Conservation (phyloP, 2,888 invertebrate genomes). For the Slavum lentiscoides region DNA sequence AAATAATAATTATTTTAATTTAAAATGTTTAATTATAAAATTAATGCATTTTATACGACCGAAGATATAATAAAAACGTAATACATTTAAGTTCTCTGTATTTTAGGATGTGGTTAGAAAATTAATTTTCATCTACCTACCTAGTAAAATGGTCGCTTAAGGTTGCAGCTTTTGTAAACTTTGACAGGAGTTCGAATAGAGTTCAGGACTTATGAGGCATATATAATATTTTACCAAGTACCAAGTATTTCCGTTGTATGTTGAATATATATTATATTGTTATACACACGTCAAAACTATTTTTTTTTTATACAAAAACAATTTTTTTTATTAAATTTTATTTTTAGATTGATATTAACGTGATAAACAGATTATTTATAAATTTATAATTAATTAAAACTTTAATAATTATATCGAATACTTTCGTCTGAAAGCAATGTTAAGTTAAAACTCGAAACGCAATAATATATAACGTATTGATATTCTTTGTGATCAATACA, state of each 20-base stretch:
- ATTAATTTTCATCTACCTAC: slow-evolving; percentile 45
- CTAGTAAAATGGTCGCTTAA: slow-evolving; percentile 46
- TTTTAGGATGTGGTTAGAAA: slow-evolving; percentile 29
- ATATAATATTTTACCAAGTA: slow-evolving; percentile 34
- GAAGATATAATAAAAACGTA: slow-evolving; percentile 5
- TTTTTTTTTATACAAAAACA: not conserved
- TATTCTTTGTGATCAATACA: too few species aligned
- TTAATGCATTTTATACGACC: not conserved
- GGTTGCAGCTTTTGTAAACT: slow-evolving; percentile 45
- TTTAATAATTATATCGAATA: too few species aligned
- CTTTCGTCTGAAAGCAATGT: too few species aligned
- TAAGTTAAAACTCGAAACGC: too few species aligned
- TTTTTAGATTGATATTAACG: not conserved
- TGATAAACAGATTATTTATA: too few species aligned
- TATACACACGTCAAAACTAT: not conserved
- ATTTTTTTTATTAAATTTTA: not conserved
- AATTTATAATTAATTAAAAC: too few species aligned
- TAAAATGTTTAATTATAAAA: not conserved
- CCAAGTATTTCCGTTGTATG: slow-evolving; percentile 25
- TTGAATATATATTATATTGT: not conserved
- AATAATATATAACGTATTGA: too few species aligned
- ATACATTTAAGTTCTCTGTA: slow-evolving; percentile 25
- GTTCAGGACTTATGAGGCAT: slow-evolving; percentile 41
- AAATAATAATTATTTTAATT: too few species aligned
- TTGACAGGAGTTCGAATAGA: slow-evolving; percentile 45